Base-by-base conservation (phyloP, 2,113 vertebrate species). In the Eulemur macaco region DNA sequence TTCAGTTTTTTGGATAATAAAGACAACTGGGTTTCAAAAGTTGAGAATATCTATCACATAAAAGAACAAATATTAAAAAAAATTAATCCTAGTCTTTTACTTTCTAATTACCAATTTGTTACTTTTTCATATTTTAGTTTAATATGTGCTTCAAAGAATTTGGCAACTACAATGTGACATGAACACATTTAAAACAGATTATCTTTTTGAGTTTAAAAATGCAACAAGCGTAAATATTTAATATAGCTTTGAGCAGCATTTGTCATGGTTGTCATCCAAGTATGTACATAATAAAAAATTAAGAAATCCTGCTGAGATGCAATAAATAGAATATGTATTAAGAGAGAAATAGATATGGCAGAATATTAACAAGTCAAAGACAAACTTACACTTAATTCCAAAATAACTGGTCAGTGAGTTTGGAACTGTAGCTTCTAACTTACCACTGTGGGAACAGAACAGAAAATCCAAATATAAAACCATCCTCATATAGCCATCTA, bases 351-450 rank as follows among this genome's bases (percentile, higher is more conserved):
- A 89, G 95, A 89, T 95, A 94, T 91, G 34, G 15, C 6, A 96
- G 34, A 93, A 39, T 97, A 94, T 96, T 97, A 98, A 54, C 20
- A 93, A 97, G 86, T 91, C 3, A 73, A 97, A 95, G 50, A 52
- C 18, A 86, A 82, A 86, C 21, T 39, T 68, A 91, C 20, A 90
- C 86, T 91, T 0, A 71, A 47, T 95, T 97, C 39, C n/a, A 96
- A 96, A 95, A 6, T 84, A 83, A 82, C 20, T 86, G 78, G 0
- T 92, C 23, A 80, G 8, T 39, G 66, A 82, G 64, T 93, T 69
- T 88, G 20, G 29, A 92, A 71, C 2, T 86, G 12, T 4, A 42
- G 7, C 29, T 82, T 66, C 21, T 96, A 37, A 88, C 17, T 77
- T 82, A 42, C 34, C 34, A 93, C 14, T 81, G 3, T 39, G 39